A percentile compares a stretch with the other conserved stretches of the same genome.
Conservation (phyloP, 2,797 vertebrate species). For the Peromyscus melanophrys region DNA sequence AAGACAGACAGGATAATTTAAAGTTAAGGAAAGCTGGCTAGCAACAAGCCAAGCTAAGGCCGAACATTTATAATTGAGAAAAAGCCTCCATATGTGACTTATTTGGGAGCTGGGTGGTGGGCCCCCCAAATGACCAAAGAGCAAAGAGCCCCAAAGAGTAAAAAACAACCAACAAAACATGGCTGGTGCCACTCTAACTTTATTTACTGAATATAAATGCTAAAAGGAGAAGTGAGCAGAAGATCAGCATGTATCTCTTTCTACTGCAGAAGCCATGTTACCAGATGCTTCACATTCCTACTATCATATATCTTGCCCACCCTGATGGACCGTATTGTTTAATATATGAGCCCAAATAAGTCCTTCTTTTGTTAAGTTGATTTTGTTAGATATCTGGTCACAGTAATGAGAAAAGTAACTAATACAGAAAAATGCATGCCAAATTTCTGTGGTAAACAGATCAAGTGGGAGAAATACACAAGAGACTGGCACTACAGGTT, state of each 20-base stretch:
- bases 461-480: neutral
- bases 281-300: no score
- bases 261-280: neutral
- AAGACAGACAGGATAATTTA: no score
- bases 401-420: neutral
- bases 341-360: neutral
- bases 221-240: neutral
- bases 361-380: neutral
- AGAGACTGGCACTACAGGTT: no score
- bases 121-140: no score
- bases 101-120: no score
- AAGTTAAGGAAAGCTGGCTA: no score
- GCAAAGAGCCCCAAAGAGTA: no score
- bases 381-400: neutral
- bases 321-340: neutral
- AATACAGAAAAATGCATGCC: neutral
- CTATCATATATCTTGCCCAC: neutral
- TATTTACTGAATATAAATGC: neutral
- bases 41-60: no score
- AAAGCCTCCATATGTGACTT: no score
- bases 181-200: neutral
- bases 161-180: no score
- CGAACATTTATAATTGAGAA: no score
- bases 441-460: neutral
- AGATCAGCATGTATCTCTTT: neutral